Base-by-base conservation (phyloP, 2,888 invertebrate species). In the Melieria crassipennis region DNA sequence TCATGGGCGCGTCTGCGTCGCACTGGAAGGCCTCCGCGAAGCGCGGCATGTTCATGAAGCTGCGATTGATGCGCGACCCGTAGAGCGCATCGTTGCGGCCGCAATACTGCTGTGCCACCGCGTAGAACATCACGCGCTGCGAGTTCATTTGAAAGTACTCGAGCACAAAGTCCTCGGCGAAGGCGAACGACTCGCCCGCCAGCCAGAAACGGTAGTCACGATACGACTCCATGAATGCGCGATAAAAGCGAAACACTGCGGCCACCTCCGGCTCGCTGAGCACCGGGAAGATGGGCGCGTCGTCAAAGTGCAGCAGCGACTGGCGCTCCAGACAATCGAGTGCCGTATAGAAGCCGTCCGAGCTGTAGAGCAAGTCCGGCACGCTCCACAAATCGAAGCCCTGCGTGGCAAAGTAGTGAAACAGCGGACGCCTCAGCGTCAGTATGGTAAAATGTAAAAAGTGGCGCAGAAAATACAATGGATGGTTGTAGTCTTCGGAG, bases 191-290 rank as follows among this genome's bases (percentile, higher is more conserved):
- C 58, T 86, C 84, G 66, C 86, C 83, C 66, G 83, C 79, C 70
- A 85, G 65, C 86, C 85, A 85, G 47, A 86, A 85, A 13, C 75
- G 75, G 69, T 85, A 85, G 10, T 85, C 85, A 0, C 77, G 63
- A 4, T 79, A 70, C 0, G 84, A 67, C 4, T 82, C 81, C 30
- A 78, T 72, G 48, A 85, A 85, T 0, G 84, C 78, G 16, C 80
- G 78, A 78, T 84, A 75, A 30, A 85, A 84, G 11, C 80, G 79
- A 16, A 82, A 81, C 16, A 83, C 70, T 4, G 79, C 71, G 11
- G 73, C 70, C 9, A 83, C 79, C 74, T 84, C 79, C 0, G 78
- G 70, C 9, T 73, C 52, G 11, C 76, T 76, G 0, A 84, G 69
- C 1, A 61, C 58, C 0, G 78, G 76, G 70, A 78, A 82, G 1